These are phyloP conservation scores for Tetranychus truncatus DNA, from an alignment of 2,888 invertebrate genomes.

Conservation along the genomic window DNA sequence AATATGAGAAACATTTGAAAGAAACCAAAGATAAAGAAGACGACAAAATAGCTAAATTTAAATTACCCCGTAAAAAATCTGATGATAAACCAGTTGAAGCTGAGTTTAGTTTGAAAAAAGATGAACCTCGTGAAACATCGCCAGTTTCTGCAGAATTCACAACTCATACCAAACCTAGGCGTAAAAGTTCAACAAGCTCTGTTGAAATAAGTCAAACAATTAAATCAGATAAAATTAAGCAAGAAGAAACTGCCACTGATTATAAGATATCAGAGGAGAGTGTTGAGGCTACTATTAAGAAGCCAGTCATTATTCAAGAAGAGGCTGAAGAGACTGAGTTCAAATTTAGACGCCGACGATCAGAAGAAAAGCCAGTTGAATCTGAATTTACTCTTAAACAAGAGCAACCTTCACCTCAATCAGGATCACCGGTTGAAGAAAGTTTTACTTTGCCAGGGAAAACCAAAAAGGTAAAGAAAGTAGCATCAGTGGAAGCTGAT, in stretches of 20 bases:
- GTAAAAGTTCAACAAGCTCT: conserved; percentile 6
- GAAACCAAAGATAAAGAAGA: conserved; percentile 9
- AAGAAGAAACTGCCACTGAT: conserved; percentile 16
- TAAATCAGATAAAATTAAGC: conserved; percentile 9
- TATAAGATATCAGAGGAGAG: conserved; percentile 24
- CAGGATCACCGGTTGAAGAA: not conserved
- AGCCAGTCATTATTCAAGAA: conserved; percentile 22
- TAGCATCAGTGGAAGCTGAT: not conserved
- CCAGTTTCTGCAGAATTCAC: not conserved
- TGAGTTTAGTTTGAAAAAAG: not conserved
- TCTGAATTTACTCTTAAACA: conserved; percentile 1
- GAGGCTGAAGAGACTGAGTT: conserved; percentile 27
- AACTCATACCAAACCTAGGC: not conserved
- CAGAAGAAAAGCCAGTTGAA: conserved; percentile 12
- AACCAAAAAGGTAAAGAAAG: not conserved
- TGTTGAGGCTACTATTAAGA: conserved; percentile 25
- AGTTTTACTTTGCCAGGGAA: not conserved
- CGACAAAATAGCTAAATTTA: conserved; percentile 18
- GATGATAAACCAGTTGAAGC: not conserved
- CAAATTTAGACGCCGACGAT: not conserved
- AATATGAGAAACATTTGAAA: not conserved
- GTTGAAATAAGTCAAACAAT: conserved; percentile 11
- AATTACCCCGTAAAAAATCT: not conserved
- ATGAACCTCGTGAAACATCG: not conserved
- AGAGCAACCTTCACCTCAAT: not conserved